These are phyloP conservation scores for Leucoraja erinaceus DNA, from an alignment of 2,113 vertebrate genomes.

Conservation along the genomic window DNA sequence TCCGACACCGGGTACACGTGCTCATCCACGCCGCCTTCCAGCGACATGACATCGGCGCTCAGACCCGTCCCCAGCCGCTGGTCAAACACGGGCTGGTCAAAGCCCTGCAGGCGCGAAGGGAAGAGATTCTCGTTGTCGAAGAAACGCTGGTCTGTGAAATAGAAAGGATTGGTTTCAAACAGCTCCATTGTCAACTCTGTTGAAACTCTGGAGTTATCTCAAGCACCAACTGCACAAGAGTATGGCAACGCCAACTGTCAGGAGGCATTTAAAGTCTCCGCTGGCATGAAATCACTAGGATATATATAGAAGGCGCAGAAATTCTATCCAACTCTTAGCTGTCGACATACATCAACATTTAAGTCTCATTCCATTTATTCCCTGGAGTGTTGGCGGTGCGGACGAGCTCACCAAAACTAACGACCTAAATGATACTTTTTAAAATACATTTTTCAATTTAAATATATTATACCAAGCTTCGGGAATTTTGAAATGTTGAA, in stretches of 20 bases:
- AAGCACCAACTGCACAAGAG: constrained; percentile 66
- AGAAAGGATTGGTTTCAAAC: constrained; percentile 93
- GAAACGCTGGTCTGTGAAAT: constrained; percentile 91
- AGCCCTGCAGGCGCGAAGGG: constrained; percentile 72
- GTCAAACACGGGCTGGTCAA: constrained; percentile 69
- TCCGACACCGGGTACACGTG: constrained; percentile 68
- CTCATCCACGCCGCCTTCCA: constrained; percentile 67
- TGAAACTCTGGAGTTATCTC: not conserved
- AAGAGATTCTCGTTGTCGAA: constrained; percentile 86
- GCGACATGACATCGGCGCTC: constrained; percentile 60
- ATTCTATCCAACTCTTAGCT: constrained; percentile 93
- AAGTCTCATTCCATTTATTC: constrained; percentile 70
- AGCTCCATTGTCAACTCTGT: constrained; percentile 74
- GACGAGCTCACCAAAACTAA: not conserved
- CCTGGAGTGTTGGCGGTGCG: not conserved
- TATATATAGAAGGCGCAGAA: constrained; percentile 98
- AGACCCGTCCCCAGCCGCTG: constrained; percentile 73
- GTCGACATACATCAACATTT: constrained; percentile 97
- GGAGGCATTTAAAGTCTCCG: constrained; percentile 98
- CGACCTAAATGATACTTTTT: not conserved
- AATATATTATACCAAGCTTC: too few species aligned
- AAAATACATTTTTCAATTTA: not conserved
- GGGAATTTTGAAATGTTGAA: not conserved
- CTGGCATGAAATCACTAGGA: constrained; percentile 94
- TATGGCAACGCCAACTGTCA: constrained; percentile 68